Conservation (phyloP, 1,140 invertebrate genomes). For the Oncopodura yosiiana region DNA sequence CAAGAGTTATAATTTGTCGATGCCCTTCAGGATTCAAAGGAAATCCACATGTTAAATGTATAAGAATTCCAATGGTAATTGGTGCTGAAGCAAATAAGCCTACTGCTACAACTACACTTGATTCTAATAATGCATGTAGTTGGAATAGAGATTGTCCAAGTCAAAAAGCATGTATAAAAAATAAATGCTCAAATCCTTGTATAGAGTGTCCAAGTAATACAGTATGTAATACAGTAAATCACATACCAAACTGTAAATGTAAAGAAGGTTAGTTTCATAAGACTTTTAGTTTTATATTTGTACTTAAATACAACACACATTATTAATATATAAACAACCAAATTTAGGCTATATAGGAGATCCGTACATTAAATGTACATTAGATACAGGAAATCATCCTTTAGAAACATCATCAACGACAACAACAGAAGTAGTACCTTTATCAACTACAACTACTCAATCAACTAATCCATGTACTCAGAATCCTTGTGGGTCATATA, state of each 20-base stretch:
- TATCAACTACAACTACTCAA: constrained; percentile 10
- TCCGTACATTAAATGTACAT: constrained; percentile 56
- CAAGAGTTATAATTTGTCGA: constrained; percentile 61
- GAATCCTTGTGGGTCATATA: constrained; percentile 65
- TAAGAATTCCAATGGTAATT: no score
- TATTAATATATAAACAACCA: no score
- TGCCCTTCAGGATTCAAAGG: constrained; percentile 73
- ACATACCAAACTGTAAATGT: constrained; percentile 61
- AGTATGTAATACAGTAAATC: constrained; percentile 60
- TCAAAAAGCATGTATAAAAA: constrained; percentile 60
- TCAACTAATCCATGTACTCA: constrained; percentile 48
- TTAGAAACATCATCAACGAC: no score
- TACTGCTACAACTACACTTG: no score
- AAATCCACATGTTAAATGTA: constrained; percentile 59
- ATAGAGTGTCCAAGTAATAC: constrained; percentile 44
- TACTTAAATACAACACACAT: no score
- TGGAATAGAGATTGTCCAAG: constrained; percentile 61
- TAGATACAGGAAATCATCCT: no score
- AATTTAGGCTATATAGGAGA: constrained; percentile 62
- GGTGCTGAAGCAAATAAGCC: no score
- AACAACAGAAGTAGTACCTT: no score
- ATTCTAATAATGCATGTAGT: no score
- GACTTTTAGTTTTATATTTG: no score
- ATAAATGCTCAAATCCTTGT: constrained; percentile 57
- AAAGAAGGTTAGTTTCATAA: no score